Base-by-base conservation (phyloP, 2,888 invertebrate genomes). In the Euspilapteryx auroguttella region DNA sequence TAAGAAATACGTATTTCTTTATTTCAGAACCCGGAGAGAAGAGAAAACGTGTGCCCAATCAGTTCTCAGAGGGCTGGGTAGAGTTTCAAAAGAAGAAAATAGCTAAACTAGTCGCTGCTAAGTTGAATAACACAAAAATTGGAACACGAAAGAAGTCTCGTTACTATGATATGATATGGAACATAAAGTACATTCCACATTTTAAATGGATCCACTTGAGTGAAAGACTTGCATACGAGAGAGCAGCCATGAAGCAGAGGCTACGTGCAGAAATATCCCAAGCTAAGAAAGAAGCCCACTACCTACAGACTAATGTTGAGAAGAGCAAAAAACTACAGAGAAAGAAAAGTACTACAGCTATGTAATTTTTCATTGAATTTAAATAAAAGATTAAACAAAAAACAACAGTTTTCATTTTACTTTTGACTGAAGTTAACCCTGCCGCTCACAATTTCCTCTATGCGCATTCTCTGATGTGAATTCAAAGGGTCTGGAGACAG, bases 161-260 rank as follows among this genome's bases (percentile, higher is more conserved):
- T 41, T 93, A 93, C 53, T 93, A 86, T 53, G 96, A 95, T 42
- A 83, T 85, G 55, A 79, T 95, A 22, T 99, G 99, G 99, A 94
- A 90, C 49, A 88, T 98, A 37, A 98, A 97, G 58, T 99, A 97
- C 59, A 79, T 98, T 37, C 87, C 92, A 3, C 83, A 90, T 39
- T 98, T 98, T 54, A 96, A 96, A 64, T 99, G 98, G 98, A 79
- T 86, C 14, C 96, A 99, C 62, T 77, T 99, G 23, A 91, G 90
- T 53, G 98, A 98, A 66, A 80, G 95, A 40, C 71, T 98, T 39
- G 89, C 90, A 2, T 96, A 95, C 57, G 97, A 98, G 57, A 86
- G 86, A 53, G 93, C 93, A 12, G 90, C 92, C 1, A 85, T 87
- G 44, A 86, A 89, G 49, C 94, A 96, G 55, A 83, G 91, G 48